Conservation (phyloP, 1,140 invertebrate species). For the Venustaconcha ellipsiformis region DNA sequence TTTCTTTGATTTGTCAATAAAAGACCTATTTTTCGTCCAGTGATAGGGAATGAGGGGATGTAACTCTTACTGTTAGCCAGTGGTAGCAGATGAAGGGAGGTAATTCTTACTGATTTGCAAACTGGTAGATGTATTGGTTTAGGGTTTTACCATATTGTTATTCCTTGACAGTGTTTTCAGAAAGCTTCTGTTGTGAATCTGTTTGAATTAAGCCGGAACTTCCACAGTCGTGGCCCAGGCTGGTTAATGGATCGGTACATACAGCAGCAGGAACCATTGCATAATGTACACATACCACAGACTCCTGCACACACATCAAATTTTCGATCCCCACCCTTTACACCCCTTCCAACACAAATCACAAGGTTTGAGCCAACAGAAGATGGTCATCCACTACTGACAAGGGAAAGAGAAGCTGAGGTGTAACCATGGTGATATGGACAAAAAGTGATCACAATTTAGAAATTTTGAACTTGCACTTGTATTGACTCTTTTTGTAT, state of each 20-base stretch:
- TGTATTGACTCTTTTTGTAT: too few relatives aligned
- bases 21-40: too few relatives aligned
- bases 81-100: too few relatives aligned
- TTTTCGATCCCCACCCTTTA: constrained; percentile 26
- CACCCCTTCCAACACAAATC: constrained; percentile 14
- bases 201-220: constrained; percentile 60
- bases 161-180: constrained; percentile 34
- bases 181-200: constrained; percentile 57
- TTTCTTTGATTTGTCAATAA: too few relatives aligned
- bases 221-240: constrained; percentile 39
- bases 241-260: constrained; percentile 55
- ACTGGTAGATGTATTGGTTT: not conserved
- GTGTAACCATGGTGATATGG: too few relatives aligned
- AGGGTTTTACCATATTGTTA: not conserved
- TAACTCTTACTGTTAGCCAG: too few relatives aligned
- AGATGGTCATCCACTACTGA: too few relatives aligned
- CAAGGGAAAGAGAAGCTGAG: too few relatives aligned
- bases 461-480: too few relatives aligned
- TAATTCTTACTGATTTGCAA: not conserved
- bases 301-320: constrained; percentile 29
- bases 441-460: too few relatives aligned
- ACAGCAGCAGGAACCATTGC: constrained; percentile 42
- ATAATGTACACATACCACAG: constrained; percentile 18
- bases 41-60: too few relatives aligned
- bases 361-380: too few relatives aligned